A percentile compares a stretch with the other conserved stretches of the same genome.
These are phyloP conservation scores for Nerophis lumbriciformis DNA, from an alignment of 2,113 vertebrate species.

Conservation along the genomic window DNA sequence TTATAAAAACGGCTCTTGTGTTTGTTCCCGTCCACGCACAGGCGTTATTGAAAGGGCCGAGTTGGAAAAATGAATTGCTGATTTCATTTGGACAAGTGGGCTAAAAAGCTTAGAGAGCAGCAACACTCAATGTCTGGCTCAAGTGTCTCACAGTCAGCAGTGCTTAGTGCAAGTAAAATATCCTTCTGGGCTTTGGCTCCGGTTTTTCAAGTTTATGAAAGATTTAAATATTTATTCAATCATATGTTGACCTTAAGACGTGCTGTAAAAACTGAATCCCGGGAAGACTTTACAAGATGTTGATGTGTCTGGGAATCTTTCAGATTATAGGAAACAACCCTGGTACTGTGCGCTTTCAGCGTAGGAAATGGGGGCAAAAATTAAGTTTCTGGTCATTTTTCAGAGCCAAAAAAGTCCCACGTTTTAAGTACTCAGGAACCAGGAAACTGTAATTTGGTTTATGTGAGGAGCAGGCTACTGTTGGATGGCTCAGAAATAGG, in stretches of 20 bases:
- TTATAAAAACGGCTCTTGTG: slow-evolving; percentile 32
- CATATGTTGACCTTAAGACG: neutral
- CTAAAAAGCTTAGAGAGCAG: slow-evolving; percentile 24
- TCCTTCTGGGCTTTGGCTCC: neutral
- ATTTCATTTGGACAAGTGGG: slow-evolving; percentile 24
- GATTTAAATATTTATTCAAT: neutral
- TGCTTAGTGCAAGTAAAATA: neutral
- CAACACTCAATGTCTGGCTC: slow-evolving; percentile 1
- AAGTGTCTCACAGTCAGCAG: slow-evolving; percentile 1
- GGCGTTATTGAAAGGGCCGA: slow-evolving; percentile 13
- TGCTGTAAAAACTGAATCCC: too few relatives aligned
- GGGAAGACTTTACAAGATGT: too few relatives aligned
- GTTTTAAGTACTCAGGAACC: too few relatives aligned
- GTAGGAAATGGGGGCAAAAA: too few relatives aligned
- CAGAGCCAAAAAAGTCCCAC: too few relatives aligned
- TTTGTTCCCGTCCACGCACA: slow-evolving; percentile 9
- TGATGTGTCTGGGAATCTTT: too few relatives aligned
- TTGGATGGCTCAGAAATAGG: too few relatives aligned
- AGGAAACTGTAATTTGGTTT: too few relatives aligned
- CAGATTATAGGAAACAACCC: too few relatives aligned
- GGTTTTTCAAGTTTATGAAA: neutral
- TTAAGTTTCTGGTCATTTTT: too few relatives aligned
- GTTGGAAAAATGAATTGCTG: slow-evolving; percentile 23
- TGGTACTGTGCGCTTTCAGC: too few relatives aligned
- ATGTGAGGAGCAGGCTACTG: too few relatives aligned